Conservation (phyloP, 2,797 vertebrate genomes). For the Xenopus petersii region DNA sequence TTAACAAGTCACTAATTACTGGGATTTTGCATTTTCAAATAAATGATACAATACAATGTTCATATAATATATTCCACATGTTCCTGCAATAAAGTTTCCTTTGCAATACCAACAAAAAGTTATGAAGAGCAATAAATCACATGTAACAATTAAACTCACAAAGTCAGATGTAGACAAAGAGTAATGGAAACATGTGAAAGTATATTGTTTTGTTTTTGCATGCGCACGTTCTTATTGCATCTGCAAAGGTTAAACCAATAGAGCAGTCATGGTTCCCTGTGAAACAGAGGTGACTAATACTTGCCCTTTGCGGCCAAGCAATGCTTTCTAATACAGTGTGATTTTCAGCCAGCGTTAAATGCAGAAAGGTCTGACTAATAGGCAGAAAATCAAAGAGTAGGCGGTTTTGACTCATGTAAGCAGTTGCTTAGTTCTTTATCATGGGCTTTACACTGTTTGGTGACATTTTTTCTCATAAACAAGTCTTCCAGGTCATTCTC, state of each 20-base stretch:
- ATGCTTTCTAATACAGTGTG: conserved; percentile 14
- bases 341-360: background rate
- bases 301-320: conserved; percentile 10
- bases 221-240: background rate
- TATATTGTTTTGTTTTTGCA: background rate
- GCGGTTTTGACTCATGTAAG: background rate
- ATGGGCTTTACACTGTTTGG: no score
- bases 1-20: no score
- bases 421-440: background rate
- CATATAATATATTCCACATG: conserved; percentile 15
- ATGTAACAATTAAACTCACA: no score
- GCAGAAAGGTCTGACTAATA: background rate
- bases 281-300: conserved; percentile 14
- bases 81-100: conserved; percentile 9
- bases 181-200: no score
- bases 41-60: conserved; percentile 7
- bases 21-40: conserved; percentile 10
- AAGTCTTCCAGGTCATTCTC: background rate
- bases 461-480: conserved; percentile 2
- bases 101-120: no score
- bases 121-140: no score
- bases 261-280: background rate
- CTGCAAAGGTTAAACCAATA: conserved; percentile 4
- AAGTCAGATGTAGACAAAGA: no score
- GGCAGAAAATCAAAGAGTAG: background rate